Conservation (phyloP, 92 coral and sea anemone genomes). For the Siderastrea radians region DNA sequence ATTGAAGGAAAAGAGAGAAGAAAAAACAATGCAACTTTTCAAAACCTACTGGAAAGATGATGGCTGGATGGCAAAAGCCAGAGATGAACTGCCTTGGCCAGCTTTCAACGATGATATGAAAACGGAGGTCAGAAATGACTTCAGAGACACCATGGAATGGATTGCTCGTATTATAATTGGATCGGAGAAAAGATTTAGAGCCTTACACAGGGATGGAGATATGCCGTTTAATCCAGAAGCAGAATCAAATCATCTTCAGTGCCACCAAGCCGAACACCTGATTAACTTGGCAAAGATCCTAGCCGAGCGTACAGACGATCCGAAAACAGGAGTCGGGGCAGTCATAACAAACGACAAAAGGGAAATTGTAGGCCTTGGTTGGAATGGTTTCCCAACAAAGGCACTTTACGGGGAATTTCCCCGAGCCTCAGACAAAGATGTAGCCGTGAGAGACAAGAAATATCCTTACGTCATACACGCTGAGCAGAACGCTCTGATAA, state of each 20-base stretch:
- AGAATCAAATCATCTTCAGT: background rate
- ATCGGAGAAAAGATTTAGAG: background rate
- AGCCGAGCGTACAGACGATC: conserved; percentile 87
- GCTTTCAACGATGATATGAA: conserved; percentile 45
- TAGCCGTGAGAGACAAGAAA: conserved; percentile 46
- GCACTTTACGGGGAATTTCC: conserved; percentile 89
- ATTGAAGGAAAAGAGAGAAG: background rate
- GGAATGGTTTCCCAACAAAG: conserved; percentile 91
- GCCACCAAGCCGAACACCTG: conserved; percentile 64
- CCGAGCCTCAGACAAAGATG: conserved; percentile 71
- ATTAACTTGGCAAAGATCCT: conserved; percentile 77
- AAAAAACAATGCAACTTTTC: background rate
- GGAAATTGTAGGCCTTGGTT: conserved; percentile 79
- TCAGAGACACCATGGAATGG: conserved; percentile 72
- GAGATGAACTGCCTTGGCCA: conserved; percentile 68
- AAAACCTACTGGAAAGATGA: conserved; percentile 28
- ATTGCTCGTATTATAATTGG: conserved; percentile 46
- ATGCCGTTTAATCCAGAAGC: background rate
- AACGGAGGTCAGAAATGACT: conserved; percentile 46
- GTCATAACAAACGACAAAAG: conserved; percentile 58
- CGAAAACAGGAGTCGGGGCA: conserved; percentile 84
- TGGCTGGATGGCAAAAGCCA: conserved; percentile 46
- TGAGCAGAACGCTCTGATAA: conserved; percentile 83
- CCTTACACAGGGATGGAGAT: background rate
- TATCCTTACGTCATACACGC: conserved; percentile 85